A percentile compares a stretch with the other conserved stretches of the same genome.
Evolutionary conservation across 1,140 invertebrate species (phyloP).

Genomic region (Tetraneura akinire): DNA sequence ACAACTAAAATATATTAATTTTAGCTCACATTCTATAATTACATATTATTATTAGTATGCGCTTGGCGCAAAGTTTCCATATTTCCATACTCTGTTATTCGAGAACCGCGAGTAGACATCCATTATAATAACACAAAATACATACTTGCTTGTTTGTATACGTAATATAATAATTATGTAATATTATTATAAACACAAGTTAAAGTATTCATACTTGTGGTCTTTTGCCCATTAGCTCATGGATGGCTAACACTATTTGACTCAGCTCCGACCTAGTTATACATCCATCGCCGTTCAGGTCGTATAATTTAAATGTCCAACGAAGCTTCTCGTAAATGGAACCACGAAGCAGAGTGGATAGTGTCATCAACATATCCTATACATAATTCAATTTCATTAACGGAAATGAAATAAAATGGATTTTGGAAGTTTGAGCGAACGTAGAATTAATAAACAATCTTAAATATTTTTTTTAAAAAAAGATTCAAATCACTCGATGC

Average conservation of each 20-base stretch:
- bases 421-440: background rate
- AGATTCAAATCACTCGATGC: too few species aligned
- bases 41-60: background rate
- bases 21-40: too few species aligned
- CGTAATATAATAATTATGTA: background rate
- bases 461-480: too few species aligned
- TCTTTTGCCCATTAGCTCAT: conserved; percentile 83
- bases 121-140: conserved; percentile 1
- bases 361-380: conserved; percentile 84
- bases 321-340: conserved; percentile 88
- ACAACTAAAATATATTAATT: too few species aligned
- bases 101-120: background rate
- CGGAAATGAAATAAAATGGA: too few species aligned
- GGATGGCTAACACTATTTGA: conserved; percentile 87
- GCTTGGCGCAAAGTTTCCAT: background rate
- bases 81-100: conserved; percentile 10
- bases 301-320: conserved; percentile 94
- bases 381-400: conserved; percentile 55
- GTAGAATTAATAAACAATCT: too few species aligned
- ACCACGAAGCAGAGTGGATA: conserved; percentile 85
- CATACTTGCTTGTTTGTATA: background rate
- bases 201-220: conserved; percentile 61
- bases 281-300: conserved; percentile 92
- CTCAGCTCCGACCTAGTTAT: conserved; percentile 87
- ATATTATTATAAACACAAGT: background rate